phyloP scores from a whole-genome alignment of 2,113 vertebrate species.

The Proterorhinus semilunaris region DNA sequence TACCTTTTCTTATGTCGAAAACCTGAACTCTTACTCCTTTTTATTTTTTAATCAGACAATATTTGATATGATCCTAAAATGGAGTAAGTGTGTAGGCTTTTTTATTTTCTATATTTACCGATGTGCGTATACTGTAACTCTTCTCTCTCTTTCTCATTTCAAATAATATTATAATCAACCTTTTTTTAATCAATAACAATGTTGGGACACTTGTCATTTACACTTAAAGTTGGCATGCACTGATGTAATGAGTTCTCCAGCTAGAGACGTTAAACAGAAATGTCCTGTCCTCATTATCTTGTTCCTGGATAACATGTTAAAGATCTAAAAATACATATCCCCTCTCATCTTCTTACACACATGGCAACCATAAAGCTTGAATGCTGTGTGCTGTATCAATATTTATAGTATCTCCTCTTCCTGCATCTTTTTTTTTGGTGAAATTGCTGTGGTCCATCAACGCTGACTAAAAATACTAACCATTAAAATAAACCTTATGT shows the following conservation, averaged over 20 bases:
- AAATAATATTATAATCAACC: no score
- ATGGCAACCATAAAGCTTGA: constrained; percentile 41
- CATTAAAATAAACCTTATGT: constrained; percentile 73
- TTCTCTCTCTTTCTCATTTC: no score
- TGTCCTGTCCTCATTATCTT: constrained; percentile 43
- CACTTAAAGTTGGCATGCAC: constrained; percentile 11
- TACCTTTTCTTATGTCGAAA: no score
- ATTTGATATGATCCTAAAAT: no score
- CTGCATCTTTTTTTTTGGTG: constrained; percentile 26
- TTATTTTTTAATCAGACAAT: no score
- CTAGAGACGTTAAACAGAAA: constrained; percentile 36
- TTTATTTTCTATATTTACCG: no score
- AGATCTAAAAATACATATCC: constrained; percentile 53
- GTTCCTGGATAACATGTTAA: constrained; percentile 34
- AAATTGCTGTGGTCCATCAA: constrained; percentile 46
- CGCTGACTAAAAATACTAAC: constrained; percentile 72
- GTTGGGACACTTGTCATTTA: no score
- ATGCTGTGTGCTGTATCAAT: constrained; percentile 19
- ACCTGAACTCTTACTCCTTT: no score
- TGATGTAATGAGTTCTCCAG: constrained; percentile 60
- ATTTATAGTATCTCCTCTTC: constrained; percentile 41
- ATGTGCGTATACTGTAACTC: no score
- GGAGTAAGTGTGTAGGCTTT: no score
- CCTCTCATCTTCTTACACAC: constrained; percentile 54
- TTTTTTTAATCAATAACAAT: no score